These are phyloP conservation scores for Leptocoma aspasia DNA, from an alignment of 2,113 vertebrate genomes.

Conservation along the genomic window DNA sequence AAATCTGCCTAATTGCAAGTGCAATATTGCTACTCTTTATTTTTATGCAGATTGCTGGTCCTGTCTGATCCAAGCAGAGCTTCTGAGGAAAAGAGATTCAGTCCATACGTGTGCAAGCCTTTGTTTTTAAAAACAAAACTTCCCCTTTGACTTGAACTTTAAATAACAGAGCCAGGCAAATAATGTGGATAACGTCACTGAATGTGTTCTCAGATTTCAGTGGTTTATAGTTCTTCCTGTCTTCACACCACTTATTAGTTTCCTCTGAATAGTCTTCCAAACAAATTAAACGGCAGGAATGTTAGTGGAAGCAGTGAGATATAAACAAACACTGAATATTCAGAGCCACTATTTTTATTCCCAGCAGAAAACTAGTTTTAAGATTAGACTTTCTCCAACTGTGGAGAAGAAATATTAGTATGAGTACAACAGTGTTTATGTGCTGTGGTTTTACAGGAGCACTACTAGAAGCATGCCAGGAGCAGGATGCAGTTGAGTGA, in stretches of 20 bases:
- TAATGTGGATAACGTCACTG: neutral
- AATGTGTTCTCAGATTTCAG: neutral
- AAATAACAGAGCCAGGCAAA: neutral
- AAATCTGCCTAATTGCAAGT: neutral
- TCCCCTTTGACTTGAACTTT: constrained; percentile 38
- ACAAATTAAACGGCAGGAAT: constrained; percentile 42
- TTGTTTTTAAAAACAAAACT: constrained; percentile 2
- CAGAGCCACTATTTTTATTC: constrained; percentile 41
- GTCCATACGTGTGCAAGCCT: neutral
- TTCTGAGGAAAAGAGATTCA: neutral
- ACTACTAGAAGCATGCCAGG: neutral
- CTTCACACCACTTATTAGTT: neutral
- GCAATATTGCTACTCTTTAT: neutral
- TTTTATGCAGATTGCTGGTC: constrained; percentile 1
- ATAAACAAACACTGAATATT: constrained; percentile 61
- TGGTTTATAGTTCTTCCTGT: constrained; percentile 15
- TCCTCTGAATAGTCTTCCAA: constrained; percentile 39
- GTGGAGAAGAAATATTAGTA: neutral
- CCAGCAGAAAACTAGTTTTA: constrained; percentile 33
- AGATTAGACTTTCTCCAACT: neutral
- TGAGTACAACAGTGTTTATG: neutral
- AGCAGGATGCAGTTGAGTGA: neutral
- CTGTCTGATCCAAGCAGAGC: neutral
- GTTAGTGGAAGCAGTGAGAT: constrained; percentile 25
- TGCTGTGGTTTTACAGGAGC: neutral